phyloP scores from a whole-genome alignment of 2,888 invertebrate genomes.

The Zhengitettix transpicula region DNA sequence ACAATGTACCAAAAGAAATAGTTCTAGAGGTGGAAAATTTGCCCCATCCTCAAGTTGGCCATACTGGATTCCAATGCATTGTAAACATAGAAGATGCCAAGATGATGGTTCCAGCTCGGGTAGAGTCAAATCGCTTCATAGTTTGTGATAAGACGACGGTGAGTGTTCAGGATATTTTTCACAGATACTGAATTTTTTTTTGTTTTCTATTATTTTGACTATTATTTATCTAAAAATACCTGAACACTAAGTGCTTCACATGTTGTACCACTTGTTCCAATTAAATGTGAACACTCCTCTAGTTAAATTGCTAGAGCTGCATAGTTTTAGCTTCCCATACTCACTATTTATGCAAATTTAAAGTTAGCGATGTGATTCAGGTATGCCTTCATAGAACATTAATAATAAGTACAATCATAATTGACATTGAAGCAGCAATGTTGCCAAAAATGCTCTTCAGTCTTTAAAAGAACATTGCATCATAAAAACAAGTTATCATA shows the following conservation, averaged over 20 bases:
- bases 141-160: constrained; percentile 83
- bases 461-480: too few species aligned
- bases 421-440: too few species aligned
- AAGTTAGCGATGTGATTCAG: too few species aligned
- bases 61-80: constrained; percentile 81
- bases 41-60: constrained; percentile 75
- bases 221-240: not conserved
- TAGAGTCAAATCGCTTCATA: constrained; percentile 61
- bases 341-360: too few species aligned
- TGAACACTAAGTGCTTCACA: not conserved
- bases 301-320: too few species aligned
- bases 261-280: too few species aligned
- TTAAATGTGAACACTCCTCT: too few species aligned
- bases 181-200: constrained; percentile 4
- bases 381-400: too few species aligned
- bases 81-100: constrained; percentile 81
- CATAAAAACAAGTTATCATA: too few species aligned
- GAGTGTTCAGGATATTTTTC: constrained; percentile 21
- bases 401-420: too few species aligned
- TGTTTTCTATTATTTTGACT: constrained; percentile 46
- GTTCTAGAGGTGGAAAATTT: constrained; percentile 79
- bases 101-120: constrained; percentile 73
- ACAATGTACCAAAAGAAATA: constrained; percentile 77
- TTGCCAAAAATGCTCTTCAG: too few species aligned
- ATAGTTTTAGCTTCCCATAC: too few species aligned